A percentile compares a stretch with the other conserved stretches of the same genome.
These are phyloP conservation scores for Caenorhabditis angaria DNA, from an alignment of 2,888 invertebrate genomes.

Conservation along the genomic window DNA sequence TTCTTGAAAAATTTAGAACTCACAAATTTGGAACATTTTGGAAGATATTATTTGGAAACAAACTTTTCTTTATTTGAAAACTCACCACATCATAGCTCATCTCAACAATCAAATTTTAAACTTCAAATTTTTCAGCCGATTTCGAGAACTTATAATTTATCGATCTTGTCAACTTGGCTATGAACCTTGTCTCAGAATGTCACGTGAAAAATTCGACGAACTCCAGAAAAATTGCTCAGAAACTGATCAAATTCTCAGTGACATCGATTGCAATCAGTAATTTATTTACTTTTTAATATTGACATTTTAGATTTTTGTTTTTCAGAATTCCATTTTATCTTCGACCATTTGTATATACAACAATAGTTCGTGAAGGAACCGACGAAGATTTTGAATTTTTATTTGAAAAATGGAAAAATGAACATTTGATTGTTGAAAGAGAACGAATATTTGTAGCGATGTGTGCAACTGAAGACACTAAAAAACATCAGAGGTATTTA, in stretches of 20 bases:
- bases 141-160: conserved; percentile 21
- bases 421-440: conserved; percentile 46
- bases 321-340: conserved; percentile 50
- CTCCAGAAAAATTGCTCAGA: conserved; percentile 36
- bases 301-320: neutral
- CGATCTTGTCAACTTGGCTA: conserved; percentile 48
- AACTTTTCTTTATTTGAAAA: no score
- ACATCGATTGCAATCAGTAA: conserved; percentile 47
- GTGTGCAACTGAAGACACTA: conserved; percentile 21
- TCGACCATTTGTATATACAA: conserved; percentile 40
- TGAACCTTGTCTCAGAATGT: conserved; percentile 45
- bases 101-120: conserved; percentile 1
- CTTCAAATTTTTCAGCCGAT: conserved; percentile 17
- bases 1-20: no score
- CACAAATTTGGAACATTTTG: no score
- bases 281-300: neutral
- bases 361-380: conserved; percentile 50
- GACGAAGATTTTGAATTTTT: conserved; percentile 55
- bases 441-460: conserved; percentile 43
- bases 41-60: no score
- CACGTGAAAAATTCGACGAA: conserved; percentile 33
- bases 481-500: conserved; percentile 22
- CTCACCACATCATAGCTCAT: neutral
- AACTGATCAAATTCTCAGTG: conserved; percentile 35
- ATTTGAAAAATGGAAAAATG: conserved; percentile 43